Percentiles rank a stretch among this genome's conserved stretches.
Evolutionary conservation across 2,113 vertebrate genomes (phyloP).

Genomic region (Laticauda laticaudata): DNA sequence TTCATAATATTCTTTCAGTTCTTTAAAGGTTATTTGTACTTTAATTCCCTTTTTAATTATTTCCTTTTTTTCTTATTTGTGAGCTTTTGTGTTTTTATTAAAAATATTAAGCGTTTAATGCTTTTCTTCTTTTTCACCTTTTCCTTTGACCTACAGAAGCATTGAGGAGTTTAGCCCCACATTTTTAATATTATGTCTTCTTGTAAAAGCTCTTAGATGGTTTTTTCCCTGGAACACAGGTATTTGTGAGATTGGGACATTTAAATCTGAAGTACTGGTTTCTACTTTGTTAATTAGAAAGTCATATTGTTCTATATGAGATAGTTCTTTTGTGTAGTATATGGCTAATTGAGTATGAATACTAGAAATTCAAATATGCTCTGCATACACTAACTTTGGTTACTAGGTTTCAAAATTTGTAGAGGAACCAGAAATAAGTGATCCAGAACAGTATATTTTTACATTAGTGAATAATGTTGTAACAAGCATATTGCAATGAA

Average conservation of each 20-base stretch:
- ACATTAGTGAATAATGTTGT: background rate
- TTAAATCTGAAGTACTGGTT: background rate
- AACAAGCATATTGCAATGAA: background rate
- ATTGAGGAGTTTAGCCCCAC: background rate
- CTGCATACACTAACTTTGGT: background rate
- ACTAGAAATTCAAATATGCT: background rate
- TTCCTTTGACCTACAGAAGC: background rate
- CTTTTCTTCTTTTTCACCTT: background rate
- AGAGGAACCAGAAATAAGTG: background rate
- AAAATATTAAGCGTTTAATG: background rate
- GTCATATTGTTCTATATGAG: background rate
- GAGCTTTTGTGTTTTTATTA: background rate
- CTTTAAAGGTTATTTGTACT: background rate
- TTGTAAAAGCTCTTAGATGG: background rate
- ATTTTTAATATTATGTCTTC: background rate
- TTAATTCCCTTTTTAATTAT: background rate
- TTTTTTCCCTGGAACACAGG: background rate
- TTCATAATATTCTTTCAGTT: background rate
- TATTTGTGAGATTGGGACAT: background rate
- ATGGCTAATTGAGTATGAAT: background rate
- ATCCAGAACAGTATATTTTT: background rate
- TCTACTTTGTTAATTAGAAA: background rate
- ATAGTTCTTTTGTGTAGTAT: background rate
- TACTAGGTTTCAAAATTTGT: background rate
- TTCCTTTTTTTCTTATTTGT: background rate